Base-by-base conservation (phyloP, 1,140 invertebrate genomes). In the Micrasema minimum region DNA sequence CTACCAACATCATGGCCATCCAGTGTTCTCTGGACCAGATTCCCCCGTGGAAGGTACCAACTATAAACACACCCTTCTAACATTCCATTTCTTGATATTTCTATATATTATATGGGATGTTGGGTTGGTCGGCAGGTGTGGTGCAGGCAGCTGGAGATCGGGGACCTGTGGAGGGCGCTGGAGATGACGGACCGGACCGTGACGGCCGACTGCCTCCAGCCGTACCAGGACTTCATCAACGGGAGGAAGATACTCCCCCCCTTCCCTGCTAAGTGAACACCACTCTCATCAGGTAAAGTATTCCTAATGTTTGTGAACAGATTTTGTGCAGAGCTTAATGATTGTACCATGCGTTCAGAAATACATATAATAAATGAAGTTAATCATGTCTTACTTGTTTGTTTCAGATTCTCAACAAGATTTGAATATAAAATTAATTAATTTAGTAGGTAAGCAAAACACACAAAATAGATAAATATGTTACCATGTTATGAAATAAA, bases 91-190 rank as follows among this genome's bases (percentile, higher is more conserved):
- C 14, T 7, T 2, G 1, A 7, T 41, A 1, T 41, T 41, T 1
- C 10, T 7, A 12, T 1, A 2, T 2, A 6, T 10, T 41, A 6
- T 41, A 41, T 7, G 7, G 7, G 2, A 12, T 10, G 14, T 41
- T 41, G 38, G 41, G 0, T 43, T n/a, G 9, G 48, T 23, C n/a
- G 35, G 1, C 45, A 72, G 74, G 74, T 75, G 14, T 61, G 43
- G 22, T 69, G 70, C 46, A n/a, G 74, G 16, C 53, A 41, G 1
- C 2, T 75, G n/a, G 37, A 66, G 10, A 61, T 75, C 45, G 35
- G 50, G 1, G 74, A 75, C 65, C 45, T 75, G 31, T 72, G 67
- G 71, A 41, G 6, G 7, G 70, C 74, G 2, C 66, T 72, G 14
- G 48, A 66, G 23, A 59, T 69, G 14, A 50, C 53, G 1, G 74